Conservation (phyloP, 2,888 invertebrate genomes). For the Apoda limacodes region DNA sequence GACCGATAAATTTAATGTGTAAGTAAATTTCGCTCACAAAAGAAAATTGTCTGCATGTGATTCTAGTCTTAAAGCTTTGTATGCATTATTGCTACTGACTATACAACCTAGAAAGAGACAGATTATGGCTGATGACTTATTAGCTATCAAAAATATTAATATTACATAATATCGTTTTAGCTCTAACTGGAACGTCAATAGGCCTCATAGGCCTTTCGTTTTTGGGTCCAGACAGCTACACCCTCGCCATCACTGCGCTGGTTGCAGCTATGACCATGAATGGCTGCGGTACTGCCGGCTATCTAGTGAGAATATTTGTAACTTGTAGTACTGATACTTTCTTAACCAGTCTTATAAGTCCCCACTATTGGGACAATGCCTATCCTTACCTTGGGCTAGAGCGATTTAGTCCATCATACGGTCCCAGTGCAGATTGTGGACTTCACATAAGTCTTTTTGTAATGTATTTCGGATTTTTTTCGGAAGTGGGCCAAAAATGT, state of each 20-base stretch:
- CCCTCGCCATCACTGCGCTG: slow-evolving; percentile 71
- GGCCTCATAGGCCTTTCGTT: slow-evolving; percentile 71
- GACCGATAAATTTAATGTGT: no score
- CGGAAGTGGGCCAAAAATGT: no score
- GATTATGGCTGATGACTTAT: no score
- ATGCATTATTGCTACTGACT: no score
- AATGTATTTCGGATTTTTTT: no score
- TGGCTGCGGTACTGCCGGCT: neutral
- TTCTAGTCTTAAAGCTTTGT: no score
- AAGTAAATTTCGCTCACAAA: no score
- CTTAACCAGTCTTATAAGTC: neutral
- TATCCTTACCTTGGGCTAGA: neutral
- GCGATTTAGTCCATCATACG: neutral
- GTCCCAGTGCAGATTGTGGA: neutral
- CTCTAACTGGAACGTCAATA: slow-evolving; percentile 74
- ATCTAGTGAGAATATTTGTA: neutral
- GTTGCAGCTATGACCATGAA: neutral
- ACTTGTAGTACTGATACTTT: no score
- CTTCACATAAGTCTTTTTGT: no score
- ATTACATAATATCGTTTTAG: slow-evolving; percentile 30
- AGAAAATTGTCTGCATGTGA: no score
- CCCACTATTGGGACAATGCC: neutral
- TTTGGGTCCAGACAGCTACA: slow-evolving; percentile 50
- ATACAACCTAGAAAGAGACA: no score
- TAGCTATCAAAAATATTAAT: slow-evolving; percentile 1